A percentile compares a stretch with the other conserved stretches of the same genome.
phyloP scores from a whole-genome alignment of 2,797 vertebrate genomes.

The Pangasius larnaudii region DNA sequence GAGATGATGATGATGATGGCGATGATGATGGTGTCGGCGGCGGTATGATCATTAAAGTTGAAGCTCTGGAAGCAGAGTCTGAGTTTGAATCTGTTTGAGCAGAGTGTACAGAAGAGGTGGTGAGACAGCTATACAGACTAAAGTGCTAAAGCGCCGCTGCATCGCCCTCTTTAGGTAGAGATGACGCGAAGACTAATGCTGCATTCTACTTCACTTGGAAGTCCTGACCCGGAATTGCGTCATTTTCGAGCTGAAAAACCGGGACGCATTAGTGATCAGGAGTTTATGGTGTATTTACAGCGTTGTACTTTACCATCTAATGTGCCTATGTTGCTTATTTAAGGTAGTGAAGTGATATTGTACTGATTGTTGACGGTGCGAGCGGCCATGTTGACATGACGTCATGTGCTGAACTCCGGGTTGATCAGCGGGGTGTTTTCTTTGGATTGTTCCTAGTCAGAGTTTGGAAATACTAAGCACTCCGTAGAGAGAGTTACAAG shows the following conservation, averaged over 20 bases:
- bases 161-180: background rate
- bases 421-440: no score
- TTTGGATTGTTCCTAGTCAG: no score
- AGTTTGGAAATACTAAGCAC: no score
- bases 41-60: background rate
- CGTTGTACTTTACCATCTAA: no score
- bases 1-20: no score
- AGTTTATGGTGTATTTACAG: background rate
- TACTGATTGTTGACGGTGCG: background rate
- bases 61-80: background rate
- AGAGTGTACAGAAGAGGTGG: no score
- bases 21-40: no score
- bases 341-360: background rate
- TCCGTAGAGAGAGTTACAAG: background rate
- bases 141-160: background rate
- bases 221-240: background rate
- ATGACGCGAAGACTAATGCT: background rate
- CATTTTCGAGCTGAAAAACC: background rate
- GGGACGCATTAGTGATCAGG: background rate
- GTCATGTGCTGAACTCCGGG: background rate
- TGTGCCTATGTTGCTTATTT: background rate
- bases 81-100: no score
- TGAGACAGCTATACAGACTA: background rate
- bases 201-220: background rate
- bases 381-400: background rate